A percentile compares a stretch with the other conserved stretches of the same genome.
phyloP scores from a whole-genome alignment of 2,113 vertebrate species.

The Thalassoma bifasciatum region DNA sequence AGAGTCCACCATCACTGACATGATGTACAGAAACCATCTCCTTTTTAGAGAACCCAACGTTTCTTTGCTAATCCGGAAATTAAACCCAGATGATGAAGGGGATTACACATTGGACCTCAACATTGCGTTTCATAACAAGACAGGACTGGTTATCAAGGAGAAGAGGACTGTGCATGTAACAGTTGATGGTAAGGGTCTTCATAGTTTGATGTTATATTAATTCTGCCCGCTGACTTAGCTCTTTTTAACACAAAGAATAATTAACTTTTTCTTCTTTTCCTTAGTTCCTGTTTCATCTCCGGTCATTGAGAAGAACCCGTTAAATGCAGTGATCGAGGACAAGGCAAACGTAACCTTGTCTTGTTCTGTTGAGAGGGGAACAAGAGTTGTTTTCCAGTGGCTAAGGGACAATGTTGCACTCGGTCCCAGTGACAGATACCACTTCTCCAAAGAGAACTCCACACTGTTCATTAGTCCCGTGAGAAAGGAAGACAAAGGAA shows the following conservation, averaged over 20 bases:
- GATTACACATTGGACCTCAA: conserved; percentile 79
- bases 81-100: conserved; percentile 74
- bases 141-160: conserved; percentile 49
- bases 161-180: conserved; percentile 74
- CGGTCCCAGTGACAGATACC: conserved; percentile 58
- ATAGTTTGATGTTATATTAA: not conserved
- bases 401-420: conserved; percentile 63
- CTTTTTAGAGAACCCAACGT: conserved; percentile 64
- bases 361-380: conserved; percentile 79
- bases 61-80: conserved; percentile 70
- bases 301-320: conserved; percentile 70
- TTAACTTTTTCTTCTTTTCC: not conserved
- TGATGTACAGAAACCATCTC: conserved; percentile 62
- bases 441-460: conserved; percentile 68
- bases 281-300: conserved; percentile 81
- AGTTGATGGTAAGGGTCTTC: conserved; percentile 78
- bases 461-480: conserved; percentile 78
- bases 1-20: conserved; percentile 51
- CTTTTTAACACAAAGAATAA: too few relatives aligned
- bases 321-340: conserved; percentile 78
- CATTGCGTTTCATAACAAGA: conserved; percentile 65
- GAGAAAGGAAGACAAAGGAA: conserved; percentile 81
- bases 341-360: conserved; percentile 79
- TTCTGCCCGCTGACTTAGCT: not conserved
- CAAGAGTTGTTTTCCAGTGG: conserved; percentile 81